Evolutionary conservation across 35 echinoderm and acorn worm genomes (phyloP), one percentile per base, ranked within the genome.

Genomic region (Eucidaris tribuloides): DNA sequence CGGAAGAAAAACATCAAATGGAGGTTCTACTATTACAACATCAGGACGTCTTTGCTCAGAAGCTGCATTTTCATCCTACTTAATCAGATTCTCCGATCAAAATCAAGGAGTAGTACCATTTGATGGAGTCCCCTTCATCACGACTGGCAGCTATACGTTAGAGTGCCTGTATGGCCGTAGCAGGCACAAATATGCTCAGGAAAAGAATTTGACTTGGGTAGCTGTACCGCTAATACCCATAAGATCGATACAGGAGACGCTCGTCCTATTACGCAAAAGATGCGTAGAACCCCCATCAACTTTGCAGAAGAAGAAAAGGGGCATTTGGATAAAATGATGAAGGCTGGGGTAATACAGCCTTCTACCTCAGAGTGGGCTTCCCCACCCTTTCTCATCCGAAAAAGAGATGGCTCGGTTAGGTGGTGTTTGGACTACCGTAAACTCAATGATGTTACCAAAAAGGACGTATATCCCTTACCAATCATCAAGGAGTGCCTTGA

Each of bases 281-380:
- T 89, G 35, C 62, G 86, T 7, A 77, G 25, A 6, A 89, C 86
- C 0, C 86, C 86, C 1, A 13, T 89, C n/a, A 32, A 58, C 35
- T 89, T 82, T 71, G 78, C 46, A 3, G 20, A 65, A 2, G 79
- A 89, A 48, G 86, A 82, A 30, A 74, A 89, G 31, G 50, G 31
- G 11, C 45, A 89, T 7, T 42, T 89, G 4, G 45, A 71, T 19
- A 50, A 46, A 44, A 89, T 89, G 86, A 7, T 65, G 43, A 79
- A 81, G 5, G 86, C 86, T 24, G 76, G 78, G 19, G 70, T 89
- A 1, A 89, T 89, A 24, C 32, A 89, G 64, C 79, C 78, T 2
- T 89, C 86, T 19, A 71, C 71, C 7, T 89, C 78, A 0, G 86
- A 89, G 31, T 89, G 86, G 78, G 86, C n/a, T n/a, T n/a, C n/a